These are phyloP conservation scores for Drosophila ohnishii DNA, from an alignment of 1,140 invertebrate species.

Conservation along the genomic window DNA sequence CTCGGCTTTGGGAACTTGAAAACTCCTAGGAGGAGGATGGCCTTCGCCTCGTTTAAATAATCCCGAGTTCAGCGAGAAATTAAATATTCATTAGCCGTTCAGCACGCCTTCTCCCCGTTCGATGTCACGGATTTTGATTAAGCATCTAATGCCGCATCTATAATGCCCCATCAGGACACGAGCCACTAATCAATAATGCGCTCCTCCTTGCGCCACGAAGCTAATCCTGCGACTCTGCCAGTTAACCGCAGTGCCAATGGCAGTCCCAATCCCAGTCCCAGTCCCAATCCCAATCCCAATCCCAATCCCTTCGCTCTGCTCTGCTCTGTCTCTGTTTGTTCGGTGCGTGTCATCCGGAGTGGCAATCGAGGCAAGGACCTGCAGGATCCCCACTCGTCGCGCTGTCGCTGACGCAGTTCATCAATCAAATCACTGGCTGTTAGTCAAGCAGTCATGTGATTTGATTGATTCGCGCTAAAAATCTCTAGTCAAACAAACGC, in stretches of 20 bases:
- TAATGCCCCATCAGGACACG: conserved; percentile 49
- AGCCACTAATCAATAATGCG: conserved; percentile 72
- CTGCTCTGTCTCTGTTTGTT: conserved; percentile 44
- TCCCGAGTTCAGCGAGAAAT: conserved; percentile 20
- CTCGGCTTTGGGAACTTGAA: conserved; percentile 4
- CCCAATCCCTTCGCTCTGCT: conserved; percentile 6
- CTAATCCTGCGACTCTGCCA: conserved; percentile 63
- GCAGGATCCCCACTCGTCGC: conserved; percentile 14
- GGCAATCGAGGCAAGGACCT: conserved; percentile 44
- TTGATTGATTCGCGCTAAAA: conserved; percentile 81
- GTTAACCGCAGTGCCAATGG: conserved; percentile 45
- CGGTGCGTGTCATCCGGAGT: conserved; percentile 68
- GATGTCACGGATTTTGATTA: conserved; percentile 59
- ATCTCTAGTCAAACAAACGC: conserved; percentile 66
- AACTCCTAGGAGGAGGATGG: conserved; percentile 14
- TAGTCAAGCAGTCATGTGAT: conserved; percentile 81
- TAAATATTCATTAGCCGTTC: conserved; percentile 61
- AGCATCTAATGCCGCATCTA: conserved; percentile 42
- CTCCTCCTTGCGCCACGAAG: conserved; percentile 53
- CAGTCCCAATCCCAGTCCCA: conserved; percentile 17
- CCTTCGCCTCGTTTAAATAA: conserved; percentile 16
- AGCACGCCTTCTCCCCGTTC: conserved; percentile 22
- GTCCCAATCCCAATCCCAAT: conserved; percentile 9
- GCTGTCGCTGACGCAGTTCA: conserved; percentile 64
- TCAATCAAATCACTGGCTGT: conserved; percentile 81